These are phyloP conservation scores for Gila orcuttii DNA, from an alignment of 2,113 vertebrate species.

Conservation along the genomic window DNA sequence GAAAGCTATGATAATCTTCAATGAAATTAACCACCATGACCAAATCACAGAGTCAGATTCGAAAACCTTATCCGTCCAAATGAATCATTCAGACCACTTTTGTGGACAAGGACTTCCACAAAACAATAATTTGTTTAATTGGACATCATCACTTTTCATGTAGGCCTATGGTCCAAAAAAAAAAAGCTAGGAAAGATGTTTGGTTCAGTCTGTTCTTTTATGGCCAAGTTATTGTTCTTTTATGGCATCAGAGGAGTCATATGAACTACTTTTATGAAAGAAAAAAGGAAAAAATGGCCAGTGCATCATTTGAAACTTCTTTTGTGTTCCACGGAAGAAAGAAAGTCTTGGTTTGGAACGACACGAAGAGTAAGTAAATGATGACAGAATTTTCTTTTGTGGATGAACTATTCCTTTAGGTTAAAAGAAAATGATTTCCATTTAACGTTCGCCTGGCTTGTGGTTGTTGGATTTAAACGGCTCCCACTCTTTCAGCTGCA, in stretches of 20 bases:
- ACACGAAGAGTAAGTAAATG: background rate
- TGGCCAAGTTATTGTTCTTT: background rate
- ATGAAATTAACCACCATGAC: background rate
- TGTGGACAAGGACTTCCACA: background rate
- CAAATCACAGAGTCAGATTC: background rate
- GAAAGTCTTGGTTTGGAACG: background rate
- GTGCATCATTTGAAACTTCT: constrained; percentile 1
- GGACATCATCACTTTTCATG: background rate
- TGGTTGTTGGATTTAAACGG: constrained; percentile 42
- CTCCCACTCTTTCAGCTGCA: constrained; percentile 39
- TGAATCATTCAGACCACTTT: background rate
- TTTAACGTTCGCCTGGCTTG: constrained; percentile 45
- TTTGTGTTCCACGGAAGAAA: background rate
- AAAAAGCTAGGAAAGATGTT: background rate
- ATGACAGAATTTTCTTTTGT: constrained; percentile 28
- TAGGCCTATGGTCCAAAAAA: background rate
- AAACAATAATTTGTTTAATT: background rate
- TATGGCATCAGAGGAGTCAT: background rate
- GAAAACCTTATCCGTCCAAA: background rate
- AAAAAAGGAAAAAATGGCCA: too few species aligned
- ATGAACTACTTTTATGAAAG: background rate
- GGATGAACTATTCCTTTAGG: constrained; percentile 21
- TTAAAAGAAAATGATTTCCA: constrained; percentile 39
- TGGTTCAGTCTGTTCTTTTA: background rate
- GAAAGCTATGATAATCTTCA: background rate